A percentile compares a stretch with the other conserved stretches of the same genome.
Conservation (phyloP, 2,113 vertebrate genomes). For the Tympanuchus pallidicinctus region DNA sequence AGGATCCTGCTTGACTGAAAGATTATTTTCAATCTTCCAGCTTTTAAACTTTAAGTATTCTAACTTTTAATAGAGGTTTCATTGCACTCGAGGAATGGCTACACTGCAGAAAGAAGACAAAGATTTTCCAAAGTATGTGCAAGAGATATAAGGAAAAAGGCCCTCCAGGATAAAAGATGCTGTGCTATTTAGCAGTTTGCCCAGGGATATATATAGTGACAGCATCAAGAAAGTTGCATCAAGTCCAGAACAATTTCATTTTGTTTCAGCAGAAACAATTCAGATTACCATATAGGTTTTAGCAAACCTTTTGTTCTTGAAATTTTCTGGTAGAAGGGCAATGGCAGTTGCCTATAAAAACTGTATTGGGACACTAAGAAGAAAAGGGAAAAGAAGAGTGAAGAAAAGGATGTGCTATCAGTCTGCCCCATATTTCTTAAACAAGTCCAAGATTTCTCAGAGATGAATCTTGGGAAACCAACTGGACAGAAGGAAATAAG, state of each 20-base stretch:
- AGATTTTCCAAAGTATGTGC: fast-evolving
- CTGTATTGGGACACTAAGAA: background rate
- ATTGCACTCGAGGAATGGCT: background rate
- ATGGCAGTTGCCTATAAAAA: background rate
- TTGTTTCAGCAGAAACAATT: background rate
- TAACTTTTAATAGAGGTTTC: background rate
- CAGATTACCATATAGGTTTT: background rate
- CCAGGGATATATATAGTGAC: no score
- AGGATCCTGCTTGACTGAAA: background rate
- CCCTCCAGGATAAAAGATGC: background rate
- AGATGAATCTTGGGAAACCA: background rate
- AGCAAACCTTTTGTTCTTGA: background rate
- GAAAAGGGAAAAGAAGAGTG: background rate
- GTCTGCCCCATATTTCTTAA: background rate
- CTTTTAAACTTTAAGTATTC: background rate
- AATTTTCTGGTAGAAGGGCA: background rate
- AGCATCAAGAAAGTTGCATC: background rate
- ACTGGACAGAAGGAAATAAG: background rate
- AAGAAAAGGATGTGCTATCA: background rate
- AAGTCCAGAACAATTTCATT: background rate
- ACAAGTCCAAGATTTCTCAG: background rate
- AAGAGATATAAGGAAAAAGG: background rate
- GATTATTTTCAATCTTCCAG: background rate
- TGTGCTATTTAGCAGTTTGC: fast-evolving
- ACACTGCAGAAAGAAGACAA: background rate